Evolutionary conservation across 1,140 invertebrate genomes (phyloP).

Genomic region (Vanessa atalanta): DNA sequence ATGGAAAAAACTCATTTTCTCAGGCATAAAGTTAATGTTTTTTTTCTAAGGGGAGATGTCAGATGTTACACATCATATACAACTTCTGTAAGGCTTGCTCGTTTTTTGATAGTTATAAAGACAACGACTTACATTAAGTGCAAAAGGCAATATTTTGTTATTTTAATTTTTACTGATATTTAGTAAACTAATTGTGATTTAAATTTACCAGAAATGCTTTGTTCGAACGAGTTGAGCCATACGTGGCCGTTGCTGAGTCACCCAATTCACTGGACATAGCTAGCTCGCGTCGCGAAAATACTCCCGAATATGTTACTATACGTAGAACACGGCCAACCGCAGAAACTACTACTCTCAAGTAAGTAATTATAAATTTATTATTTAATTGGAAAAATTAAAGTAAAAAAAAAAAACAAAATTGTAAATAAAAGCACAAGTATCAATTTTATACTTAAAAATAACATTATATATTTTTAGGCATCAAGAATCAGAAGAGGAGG

Average conservation of each 20-base stretch:
- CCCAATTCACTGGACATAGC: conserved; percentile 57
- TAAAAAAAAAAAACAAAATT: not conserved
- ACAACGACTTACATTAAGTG: too few relatives aligned
- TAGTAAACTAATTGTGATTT: conserved; percentile 6
- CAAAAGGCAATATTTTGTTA: not conserved
- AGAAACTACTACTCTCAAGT: conserved; percentile 67
- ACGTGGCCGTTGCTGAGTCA: conserved; percentile 52
- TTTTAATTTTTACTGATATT: not conserved
- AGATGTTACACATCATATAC: too few relatives aligned
- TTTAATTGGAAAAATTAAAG: not conserved
- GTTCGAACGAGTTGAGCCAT: conserved; percentile 62
- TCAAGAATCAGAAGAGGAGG: conserved; percentile 49
- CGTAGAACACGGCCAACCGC: conserved; percentile 82
- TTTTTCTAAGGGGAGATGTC: too few relatives aligned
- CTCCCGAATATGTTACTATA: conserved; percentile 84
- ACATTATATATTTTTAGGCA: conserved; percentile 53
- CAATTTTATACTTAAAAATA: not conserved
- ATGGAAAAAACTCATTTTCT: too few relatives aligned
- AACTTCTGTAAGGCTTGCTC: too few relatives aligned
- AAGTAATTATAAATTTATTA: conserved; percentile 41
- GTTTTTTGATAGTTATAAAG: too few relatives aligned
- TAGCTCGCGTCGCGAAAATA: conserved; percentile 55
- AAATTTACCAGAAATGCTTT: conserved; percentile 64
- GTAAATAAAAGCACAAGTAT: not conserved
- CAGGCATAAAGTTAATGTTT: too few relatives aligned